Evolutionary conservation across 2,888 invertebrate genomes (phyloP), one percentile per base, ranked within the genome.

Genomic region (Torymus tubicola): DNA sequence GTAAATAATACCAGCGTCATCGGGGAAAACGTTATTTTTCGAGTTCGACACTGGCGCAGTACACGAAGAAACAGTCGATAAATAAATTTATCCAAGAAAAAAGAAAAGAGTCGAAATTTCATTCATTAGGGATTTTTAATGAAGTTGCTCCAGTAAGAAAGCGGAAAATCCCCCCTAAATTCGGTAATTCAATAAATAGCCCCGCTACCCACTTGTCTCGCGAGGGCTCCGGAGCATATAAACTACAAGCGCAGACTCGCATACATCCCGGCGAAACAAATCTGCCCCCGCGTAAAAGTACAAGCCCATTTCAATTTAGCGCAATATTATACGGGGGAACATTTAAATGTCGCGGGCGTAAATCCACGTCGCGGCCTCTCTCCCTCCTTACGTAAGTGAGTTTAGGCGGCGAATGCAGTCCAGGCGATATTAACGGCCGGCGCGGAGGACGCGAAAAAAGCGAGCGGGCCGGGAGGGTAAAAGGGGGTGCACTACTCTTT

Each of bases 401-500:
- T 85, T 85, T 83, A 84, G 80, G 79, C 82, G 65, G 81, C 81
- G 81, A 83, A 80, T 82, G 83, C 81, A 81, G 83, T 82, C 82
- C 78, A 79, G 65, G 77, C 81, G 78, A 85, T 84, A 84, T 86
- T 84, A 86, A 84, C 83, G 85, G 83, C 77, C 69, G 42, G 8
- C 31, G 31, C 31, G 31, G 31, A 31, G 31, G 31, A 31, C 31
- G 31, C 31, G 42, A 42, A 42, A 42, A 42, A 42, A 42, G 42
- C 42, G 78, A 81, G 79, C 80, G 81, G 81, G 71, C 76, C 24
- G 64, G 75, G 78, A 82, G 73, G 75, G 60, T 52, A 67, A 77
- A 76, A 73, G 18, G 11, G 70, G 69, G 53, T 52, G 24, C 58
- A 31, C 21, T 52, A 8, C 57, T n/a, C 64, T 76, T 21, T 68